Evolutionary conservation across 2,888 invertebrate genomes (phyloP).

Genomic region (Brachyptera risi): DNA sequence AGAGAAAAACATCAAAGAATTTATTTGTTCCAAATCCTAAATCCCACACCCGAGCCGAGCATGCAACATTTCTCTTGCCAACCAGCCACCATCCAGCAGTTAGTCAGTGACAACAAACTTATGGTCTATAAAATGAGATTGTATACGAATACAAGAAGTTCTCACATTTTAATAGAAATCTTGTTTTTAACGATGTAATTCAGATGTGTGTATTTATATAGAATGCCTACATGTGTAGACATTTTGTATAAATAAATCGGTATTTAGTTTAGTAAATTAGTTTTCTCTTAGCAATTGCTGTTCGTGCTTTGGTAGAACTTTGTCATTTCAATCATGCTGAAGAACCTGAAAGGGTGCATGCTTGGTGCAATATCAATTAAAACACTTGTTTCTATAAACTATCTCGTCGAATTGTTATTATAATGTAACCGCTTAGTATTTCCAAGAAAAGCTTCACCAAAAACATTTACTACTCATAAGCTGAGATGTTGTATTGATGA

Average conservation of each 20-base stretch:
- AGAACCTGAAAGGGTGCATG: neutral
- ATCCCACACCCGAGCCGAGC: neutral
- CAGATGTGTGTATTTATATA: slow-evolving; percentile 15
- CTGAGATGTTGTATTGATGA: no score
- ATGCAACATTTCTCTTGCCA: no score
- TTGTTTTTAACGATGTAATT: slow-evolving; percentile 19
- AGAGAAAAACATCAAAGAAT: slow-evolving; percentile 19
- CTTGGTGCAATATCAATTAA: neutral
- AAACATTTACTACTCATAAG: no score
- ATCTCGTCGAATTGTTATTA: neutral
- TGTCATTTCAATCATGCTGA: neutral
- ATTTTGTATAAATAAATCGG: neutral
- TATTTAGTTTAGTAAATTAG: slow-evolving; percentile 15
- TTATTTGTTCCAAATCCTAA: slow-evolving; percentile 13
- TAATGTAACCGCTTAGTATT: no score
- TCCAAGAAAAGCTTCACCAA: no score
- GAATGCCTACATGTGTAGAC: slow-evolving; percentile 6
- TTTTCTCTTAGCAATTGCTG: neutral
- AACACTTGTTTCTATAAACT: neutral
- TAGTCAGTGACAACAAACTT: slow-evolving; percentile 19
- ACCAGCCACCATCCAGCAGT: slow-evolving; percentile 1
- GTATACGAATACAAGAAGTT: slow-evolving; percentile 14
- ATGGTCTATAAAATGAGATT: slow-evolving; percentile 20
- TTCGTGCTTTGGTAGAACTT: neutral
- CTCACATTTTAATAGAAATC: slow-evolving; percentile 20